Conservation (phyloP, 2,797 vertebrate species). For the Tokudaia tokunoshimensis region DNA sequence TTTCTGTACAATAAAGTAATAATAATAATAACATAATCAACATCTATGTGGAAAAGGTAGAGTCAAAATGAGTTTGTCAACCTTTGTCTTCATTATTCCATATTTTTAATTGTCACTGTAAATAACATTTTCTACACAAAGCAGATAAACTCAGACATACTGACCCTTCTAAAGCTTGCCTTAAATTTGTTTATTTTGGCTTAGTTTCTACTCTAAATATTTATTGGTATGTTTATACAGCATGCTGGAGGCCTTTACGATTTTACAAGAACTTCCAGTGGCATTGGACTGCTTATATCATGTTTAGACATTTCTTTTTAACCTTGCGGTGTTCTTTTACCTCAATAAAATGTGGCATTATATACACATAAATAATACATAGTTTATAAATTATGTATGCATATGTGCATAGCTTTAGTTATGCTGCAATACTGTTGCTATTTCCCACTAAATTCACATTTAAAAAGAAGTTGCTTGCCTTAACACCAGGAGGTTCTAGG, state of each 20-base stretch:
- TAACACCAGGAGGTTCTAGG: slow-evolving; percentile 38
- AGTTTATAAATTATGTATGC: slow-evolving; percentile 70
- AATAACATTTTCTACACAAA: slow-evolving; percentile 58
- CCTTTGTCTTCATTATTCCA: slow-evolving; percentile 23
- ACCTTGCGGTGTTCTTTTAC: slow-evolving; percentile 65
- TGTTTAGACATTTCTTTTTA: slow-evolving; percentile 65
- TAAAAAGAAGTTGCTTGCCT: slow-evolving; percentile 19
- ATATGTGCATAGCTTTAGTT: slow-evolving; percentile 66
- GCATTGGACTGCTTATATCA: slow-evolving; percentile 17
- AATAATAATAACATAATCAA: neutral
- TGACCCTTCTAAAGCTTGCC: slow-evolving; percentile 71
- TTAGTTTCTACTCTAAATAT: slow-evolving; percentile 64
- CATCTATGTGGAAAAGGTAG: neutral
- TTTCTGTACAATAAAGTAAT: neutral
- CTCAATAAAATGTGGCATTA: slow-evolving; percentile 66
- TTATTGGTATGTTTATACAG: slow-evolving; percentile 67
- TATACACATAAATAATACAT: slow-evolving; percentile 74
- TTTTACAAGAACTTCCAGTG: slow-evolving; percentile 62
- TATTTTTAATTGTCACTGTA: slow-evolving; percentile 60
- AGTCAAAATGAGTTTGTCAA: slow-evolving; percentile 19
- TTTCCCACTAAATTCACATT: slow-evolving; percentile 25
- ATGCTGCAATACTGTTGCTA: slow-evolving; percentile 32
- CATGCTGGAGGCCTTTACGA: slow-evolving; percentile 69
- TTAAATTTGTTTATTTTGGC: slow-evolving; percentile 72
- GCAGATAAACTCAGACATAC: slow-evolving; percentile 71